Conservation (phyloP, 2,797 vertebrate genomes). For the Catostomus latipinnis region DNA sequence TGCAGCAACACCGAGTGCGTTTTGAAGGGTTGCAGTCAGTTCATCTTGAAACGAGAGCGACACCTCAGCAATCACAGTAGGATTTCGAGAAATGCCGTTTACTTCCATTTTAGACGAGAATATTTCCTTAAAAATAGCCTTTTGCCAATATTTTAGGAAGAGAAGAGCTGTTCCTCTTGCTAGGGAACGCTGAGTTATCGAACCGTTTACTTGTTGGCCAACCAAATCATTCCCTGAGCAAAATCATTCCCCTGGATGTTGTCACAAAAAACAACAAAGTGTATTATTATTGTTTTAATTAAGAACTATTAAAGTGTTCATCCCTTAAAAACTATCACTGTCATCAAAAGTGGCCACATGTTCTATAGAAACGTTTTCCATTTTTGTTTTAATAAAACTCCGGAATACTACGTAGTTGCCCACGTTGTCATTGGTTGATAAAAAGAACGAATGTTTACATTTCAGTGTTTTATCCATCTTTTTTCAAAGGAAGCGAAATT, state of each 20-base stretch:
- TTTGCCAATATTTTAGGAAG: background rate
- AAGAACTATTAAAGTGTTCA: background rate
- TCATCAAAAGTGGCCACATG: too few relatives aligned
- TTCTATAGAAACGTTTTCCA: too few relatives aligned
- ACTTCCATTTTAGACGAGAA: constrained; percentile 43
- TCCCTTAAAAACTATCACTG: too few relatives aligned
- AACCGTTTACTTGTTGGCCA: constrained; percentile 15
- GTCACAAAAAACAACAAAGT: background rate
- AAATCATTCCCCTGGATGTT: background rate
- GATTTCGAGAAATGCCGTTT: constrained; percentile 4
- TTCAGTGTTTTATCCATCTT: too few relatives aligned
- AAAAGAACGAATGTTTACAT: too few relatives aligned
- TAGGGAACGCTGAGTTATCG: background rate
- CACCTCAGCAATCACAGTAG: constrained; percentile 54
- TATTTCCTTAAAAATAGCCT: background rate
- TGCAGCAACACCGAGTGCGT: constrained; percentile 65
- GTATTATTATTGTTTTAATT: background rate
- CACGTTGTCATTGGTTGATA: too few relatives aligned
- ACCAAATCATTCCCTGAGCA: constrained; percentile 2
- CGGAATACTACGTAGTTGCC: too few relatives aligned
- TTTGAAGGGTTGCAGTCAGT: constrained; percentile 63
- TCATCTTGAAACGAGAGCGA: constrained; percentile 66
- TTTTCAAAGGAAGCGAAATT: too few relatives aligned
- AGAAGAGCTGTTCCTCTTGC: background rate
- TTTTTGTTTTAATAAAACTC: too few relatives aligned